Evolutionary conservation across 2,797 vertebrate genomes (phyloP).

Genomic region (Muscicapa striata): DNA sequence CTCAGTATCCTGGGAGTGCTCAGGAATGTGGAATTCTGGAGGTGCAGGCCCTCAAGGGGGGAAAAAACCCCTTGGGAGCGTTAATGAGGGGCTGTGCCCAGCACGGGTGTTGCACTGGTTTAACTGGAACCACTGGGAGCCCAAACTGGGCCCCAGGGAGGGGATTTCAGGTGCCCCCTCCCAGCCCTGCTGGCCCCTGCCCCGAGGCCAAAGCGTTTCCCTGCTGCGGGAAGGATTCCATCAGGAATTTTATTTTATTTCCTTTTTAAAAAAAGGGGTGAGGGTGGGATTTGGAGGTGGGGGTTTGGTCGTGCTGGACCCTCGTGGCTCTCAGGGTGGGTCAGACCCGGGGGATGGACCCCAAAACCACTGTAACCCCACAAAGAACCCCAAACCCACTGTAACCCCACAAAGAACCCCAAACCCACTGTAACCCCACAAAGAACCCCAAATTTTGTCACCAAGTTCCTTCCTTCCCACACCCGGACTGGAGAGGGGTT

Average conservation of each 20-base stretch:
- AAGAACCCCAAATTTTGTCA: fast-evolving
- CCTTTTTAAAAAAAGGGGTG: not conserved
- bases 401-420: not conserved
- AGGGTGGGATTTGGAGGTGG: not conserved
- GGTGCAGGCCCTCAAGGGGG: not conserved
- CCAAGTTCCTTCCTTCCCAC: fast-evolving
- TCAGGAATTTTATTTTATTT: not conserved
- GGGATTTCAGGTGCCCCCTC: not conserved
- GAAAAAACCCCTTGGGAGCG: not conserved
- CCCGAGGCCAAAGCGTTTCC: too few relatives aligned
- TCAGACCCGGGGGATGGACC: not conserved
- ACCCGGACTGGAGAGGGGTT: fast-evolving
- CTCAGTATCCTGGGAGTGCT: not conserved
- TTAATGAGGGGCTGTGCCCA: not conserved
- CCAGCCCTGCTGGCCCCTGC: not conserved
- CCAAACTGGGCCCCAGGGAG: not conserved
- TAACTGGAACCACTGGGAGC: not conserved
- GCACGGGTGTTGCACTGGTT: constrained; percentile 34
- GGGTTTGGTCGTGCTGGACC: fast-evolving
- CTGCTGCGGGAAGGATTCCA: fast-evolving
- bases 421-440: fast-evolving
- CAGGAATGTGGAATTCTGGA: not conserved
- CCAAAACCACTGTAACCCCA: not conserved
- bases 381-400: fast-evolving
- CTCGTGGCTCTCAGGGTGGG: not conserved